Conservation (phyloP, 2,888 invertebrate species). For the Leptinotarsa tumamoca region DNA sequence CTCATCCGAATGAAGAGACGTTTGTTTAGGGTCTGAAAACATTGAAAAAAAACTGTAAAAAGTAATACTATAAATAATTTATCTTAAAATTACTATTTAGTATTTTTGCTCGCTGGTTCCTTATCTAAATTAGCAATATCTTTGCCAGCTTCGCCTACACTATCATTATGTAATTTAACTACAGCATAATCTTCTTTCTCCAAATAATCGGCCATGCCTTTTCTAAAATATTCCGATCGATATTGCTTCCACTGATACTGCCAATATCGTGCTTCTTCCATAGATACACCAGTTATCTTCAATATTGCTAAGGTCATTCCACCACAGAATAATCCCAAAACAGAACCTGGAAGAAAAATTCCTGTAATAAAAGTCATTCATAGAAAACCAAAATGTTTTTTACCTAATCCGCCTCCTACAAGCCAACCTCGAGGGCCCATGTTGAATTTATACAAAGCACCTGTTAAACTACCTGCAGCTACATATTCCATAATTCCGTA, state of each 20-base stretch:
- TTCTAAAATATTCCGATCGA: slow-evolving; percentile 61
- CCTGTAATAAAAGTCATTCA: neutral
- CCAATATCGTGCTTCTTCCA: slow-evolving; percentile 75
- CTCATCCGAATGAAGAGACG: no score
- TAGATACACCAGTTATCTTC: slow-evolving; percentile 71
- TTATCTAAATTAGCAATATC: slow-evolving; percentile 53
- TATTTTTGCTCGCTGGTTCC: slow-evolving; percentile 15
- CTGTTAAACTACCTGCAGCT: slow-evolving; percentile 74
- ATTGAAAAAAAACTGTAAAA: neutral
- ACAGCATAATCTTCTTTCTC: slow-evolving; percentile 58
- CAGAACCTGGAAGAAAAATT: slow-evolving; percentile 68
- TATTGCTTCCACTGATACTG: slow-evolving; percentile 68
- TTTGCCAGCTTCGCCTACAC: slow-evolving; percentile 52
- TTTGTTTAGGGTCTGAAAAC: no score
- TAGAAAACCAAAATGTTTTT: slow-evolving; percentile 21
- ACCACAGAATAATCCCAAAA: slow-evolving; percentile 74
- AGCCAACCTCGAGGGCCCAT: slow-evolving; percentile 77
- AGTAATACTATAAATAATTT: neutral
- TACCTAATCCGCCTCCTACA: slow-evolving; percentile 77
- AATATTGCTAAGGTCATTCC: slow-evolving; percentile 69
- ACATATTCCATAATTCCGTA: slow-evolving; percentile 77
- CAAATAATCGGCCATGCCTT: slow-evolving; percentile 56
- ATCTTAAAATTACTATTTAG: slow-evolving; percentile 10
- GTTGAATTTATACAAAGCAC: slow-evolving; percentile 76
- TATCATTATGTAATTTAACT: slow-evolving; percentile 51